These are phyloP conservation scores for Cyphomyrus plagiostoma DNA, from an alignment of 2,113 vertebrate species.

Conservation along the genomic window DNA sequence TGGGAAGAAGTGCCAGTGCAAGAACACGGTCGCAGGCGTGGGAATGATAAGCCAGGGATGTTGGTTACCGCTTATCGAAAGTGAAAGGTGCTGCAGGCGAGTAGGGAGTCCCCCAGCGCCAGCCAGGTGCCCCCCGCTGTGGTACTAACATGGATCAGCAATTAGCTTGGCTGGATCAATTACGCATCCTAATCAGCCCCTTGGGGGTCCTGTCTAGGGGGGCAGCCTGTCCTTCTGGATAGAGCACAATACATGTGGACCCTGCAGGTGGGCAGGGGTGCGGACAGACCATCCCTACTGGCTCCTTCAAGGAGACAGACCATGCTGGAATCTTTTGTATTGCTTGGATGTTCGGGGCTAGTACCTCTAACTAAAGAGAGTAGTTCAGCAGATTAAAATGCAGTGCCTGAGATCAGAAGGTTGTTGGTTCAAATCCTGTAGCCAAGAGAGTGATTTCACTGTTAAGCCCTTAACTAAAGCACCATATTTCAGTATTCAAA, in stretches of 20 bases:
- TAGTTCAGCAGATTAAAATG: not conserved
- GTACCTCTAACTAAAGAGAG: not conserved
- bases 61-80: not conserved
- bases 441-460: not conserved
- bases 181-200: conserved; percentile 19
- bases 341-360: not conserved
- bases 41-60: not conserved
- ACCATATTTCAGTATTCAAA: not conserved
- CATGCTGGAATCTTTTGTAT: not conserved
- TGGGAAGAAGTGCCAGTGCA: not conserved
- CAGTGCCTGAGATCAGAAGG: not conserved
- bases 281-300: not conserved
- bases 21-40: not conserved
- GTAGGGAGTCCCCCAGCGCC: not conserved
- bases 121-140: not conserved
- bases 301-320: not conserved
- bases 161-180: conserved; percentile 11
- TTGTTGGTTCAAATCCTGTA: not conserved
- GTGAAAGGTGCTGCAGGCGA: not conserved
- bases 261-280: not conserved
- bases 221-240: not conserved
- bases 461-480: not conserved
- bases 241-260: not conserved
- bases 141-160: not conserved
- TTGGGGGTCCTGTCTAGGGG: conserved; percentile 1